Conservation (phyloP, 1,140 invertebrate genomes). For the Leptinotarsa texana region DNA sequence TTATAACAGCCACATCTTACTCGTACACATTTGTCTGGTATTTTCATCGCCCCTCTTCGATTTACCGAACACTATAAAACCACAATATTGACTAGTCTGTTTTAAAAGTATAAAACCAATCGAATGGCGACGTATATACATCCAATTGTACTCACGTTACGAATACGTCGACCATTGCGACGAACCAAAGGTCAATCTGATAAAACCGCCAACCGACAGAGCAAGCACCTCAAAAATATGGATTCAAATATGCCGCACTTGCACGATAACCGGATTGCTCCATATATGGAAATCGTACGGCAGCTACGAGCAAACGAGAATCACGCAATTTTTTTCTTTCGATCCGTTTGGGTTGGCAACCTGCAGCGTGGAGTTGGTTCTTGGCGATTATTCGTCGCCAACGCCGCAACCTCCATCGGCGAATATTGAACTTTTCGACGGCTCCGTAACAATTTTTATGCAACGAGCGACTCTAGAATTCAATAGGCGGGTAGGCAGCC, state of each 20-base stretch:
- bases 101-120: neutral
- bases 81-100: no score
- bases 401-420: neutral
- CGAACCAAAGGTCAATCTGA: slow-evolving; percentile 5
- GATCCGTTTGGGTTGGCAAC: slow-evolving; percentile 14
- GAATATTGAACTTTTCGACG: slow-evolving; percentile 16
- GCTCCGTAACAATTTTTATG: neutral
- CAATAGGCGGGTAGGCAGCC: neutral
- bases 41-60: no score
- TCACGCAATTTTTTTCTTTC: slow-evolving; percentile 19
- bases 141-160: slow-evolving; percentile 1
- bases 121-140: neutral
- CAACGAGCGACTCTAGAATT: neutral
- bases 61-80: no score
- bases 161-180: neutral
- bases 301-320: slow-evolving; percentile 17
- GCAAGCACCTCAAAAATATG: slow-evolving; percentile 15
- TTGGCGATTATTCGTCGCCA: slow-evolving; percentile 10
- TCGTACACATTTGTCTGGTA: no score
- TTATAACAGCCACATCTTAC: no score
- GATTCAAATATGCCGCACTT: slow-evolving; percentile 17
- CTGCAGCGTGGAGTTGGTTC: neutral
- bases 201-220: neutral
- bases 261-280: slow-evolving; percentile 7
- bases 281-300: slow-evolving; percentile 15